A percentile compares a stretch with the other conserved stretches of the same genome.
Conservation (phyloP, 2,888 invertebrate species). For the Sepioteuthis lessoniana region DNA sequence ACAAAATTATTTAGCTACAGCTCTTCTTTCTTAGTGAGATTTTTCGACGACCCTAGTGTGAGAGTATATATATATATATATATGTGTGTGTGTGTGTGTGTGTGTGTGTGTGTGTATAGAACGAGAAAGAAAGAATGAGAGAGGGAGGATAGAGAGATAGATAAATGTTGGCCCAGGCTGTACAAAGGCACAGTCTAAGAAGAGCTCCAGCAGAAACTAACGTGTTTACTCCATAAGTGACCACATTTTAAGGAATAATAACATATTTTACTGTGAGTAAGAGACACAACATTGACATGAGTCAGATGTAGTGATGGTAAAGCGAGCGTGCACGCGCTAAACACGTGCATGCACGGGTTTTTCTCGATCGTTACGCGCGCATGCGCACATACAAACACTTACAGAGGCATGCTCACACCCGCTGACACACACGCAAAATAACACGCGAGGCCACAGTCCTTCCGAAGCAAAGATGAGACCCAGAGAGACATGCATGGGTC, state of each 20-base stretch:
- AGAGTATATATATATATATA: no score
- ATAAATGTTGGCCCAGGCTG: background rate
- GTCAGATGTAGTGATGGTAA: background rate
- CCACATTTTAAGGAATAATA: background rate
- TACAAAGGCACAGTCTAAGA: background rate
- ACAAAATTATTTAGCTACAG: no score
- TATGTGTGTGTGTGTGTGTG: no score
- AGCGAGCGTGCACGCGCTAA: background rate
- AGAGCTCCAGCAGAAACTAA: background rate
- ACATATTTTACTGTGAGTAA: constrained; percentile 33
- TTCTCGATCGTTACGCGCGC: no score
- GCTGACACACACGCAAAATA: background rate
- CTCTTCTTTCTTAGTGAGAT: no score
- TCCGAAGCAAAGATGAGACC: no score
- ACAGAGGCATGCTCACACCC: no score
- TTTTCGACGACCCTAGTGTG: no score
- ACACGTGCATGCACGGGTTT: background rate
- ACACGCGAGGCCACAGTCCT: background rate
- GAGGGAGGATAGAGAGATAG: background rate
- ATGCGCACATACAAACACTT: no score
- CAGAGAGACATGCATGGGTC: no score
- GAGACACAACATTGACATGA: background rate
- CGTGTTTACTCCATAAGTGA: constrained; percentile 33
- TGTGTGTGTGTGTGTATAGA: no score
- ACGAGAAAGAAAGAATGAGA: no score